Base-by-base conservation (phyloP, 2,113 vertebrate genomes). In the Hypocryptadius cinnamomeus region DNA sequence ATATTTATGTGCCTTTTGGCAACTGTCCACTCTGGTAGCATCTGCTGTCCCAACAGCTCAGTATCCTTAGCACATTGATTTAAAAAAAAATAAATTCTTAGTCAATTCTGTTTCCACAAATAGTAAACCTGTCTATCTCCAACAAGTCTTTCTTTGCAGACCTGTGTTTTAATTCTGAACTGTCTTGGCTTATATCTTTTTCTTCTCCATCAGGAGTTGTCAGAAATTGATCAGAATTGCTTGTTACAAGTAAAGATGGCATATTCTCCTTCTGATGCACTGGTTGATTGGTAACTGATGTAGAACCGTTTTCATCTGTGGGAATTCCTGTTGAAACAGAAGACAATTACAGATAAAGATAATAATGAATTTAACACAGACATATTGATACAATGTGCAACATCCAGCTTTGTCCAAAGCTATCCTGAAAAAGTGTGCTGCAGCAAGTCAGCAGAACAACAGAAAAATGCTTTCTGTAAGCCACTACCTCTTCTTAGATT, bases 121-220 rank as follows among this genome's bases (percentile, higher is more conserved):
- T 99, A 35, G 99, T 99, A 97, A 99, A 99, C 96, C 99, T 98
- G 98, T 99, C 99, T 93, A 99, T 98, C 95, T 99, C 99, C 96
- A 99, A 83, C 95, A 99, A 98, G 93, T 99, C 99, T 96, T 99
- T 98, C 77, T 99, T 99, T 61, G 97, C 96, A 90, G 98, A 97
- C 96, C 97, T 98, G 92, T 98, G 98, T 95, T 98, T 98, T 63
- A 98, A 94, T 68, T 99, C 98, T 7, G 98, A 96, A 92, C 90
- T 97, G 39, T 97, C 98, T 63, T 97, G 95, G 12, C 97, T 94
- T 56, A 97, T 96, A 73, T 96, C 98, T 89, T 98, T 98, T 85
- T 98, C 98, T 27, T 98, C 98, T 37, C 97, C 98, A 28, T 99
- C 99, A 4, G 99, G 99, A 21, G 99, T 99, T 11, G 99, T 99